Percentiles rank a stretch among this genome's conserved stretches.
phyloP scores from a whole-genome alignment of 2,113 vertebrate species.

The Paracanthobrama guichenoti region DNA sequence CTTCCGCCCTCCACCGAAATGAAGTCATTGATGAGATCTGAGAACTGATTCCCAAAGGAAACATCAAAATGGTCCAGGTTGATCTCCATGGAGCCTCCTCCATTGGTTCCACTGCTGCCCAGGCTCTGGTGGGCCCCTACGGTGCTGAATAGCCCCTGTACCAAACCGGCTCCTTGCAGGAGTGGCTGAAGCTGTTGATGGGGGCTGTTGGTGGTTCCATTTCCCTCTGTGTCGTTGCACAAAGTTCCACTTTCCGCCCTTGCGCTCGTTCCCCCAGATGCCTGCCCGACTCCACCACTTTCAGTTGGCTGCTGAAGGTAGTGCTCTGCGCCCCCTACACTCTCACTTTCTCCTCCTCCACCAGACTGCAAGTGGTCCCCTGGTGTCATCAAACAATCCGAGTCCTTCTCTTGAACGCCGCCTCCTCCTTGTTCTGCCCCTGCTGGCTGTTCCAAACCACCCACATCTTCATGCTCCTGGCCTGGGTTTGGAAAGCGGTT shows the following conservation, averaged over 20 bases:
- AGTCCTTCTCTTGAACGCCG: conserved; percentile 73
- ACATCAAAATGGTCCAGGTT: conserved; percentile 98
- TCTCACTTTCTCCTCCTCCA: conserved; percentile 71
- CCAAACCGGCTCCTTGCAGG: conserved; percentile 82
- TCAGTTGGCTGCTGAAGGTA: conserved; percentile 82
- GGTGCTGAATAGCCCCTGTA: conserved; percentile 86
- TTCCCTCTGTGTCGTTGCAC: conserved; percentile 81
- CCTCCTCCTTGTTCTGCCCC: conserved; percentile 58
- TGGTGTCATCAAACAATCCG: conserved; percentile 83
- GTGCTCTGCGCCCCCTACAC: conserved; percentile 79
- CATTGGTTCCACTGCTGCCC: conserved; percentile 71
- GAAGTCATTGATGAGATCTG: conserved; percentile 98
- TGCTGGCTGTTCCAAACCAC: conserved; percentile 63
- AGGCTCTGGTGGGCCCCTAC: conserved; percentile 83
- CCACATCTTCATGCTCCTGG: conserved; percentile 72
- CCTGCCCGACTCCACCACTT: conserved; percentile 40
- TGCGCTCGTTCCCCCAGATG: conserved; percentile 28
- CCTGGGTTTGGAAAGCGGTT: conserved; percentile 80
- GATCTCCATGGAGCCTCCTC: conserved; percentile 84
- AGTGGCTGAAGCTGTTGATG: conserved; percentile 73
- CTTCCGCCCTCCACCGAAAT: conserved; percentile 91
- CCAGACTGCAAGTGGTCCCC: conserved; percentile 85
- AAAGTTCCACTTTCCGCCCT: conserved; percentile 65
- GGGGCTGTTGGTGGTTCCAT: conserved; percentile 62
- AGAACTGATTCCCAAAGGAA: conserved; percentile 98